phyloP scores from a whole-genome alignment of 2,113 vertebrate species.

The Empidonax alnorum region DNA sequence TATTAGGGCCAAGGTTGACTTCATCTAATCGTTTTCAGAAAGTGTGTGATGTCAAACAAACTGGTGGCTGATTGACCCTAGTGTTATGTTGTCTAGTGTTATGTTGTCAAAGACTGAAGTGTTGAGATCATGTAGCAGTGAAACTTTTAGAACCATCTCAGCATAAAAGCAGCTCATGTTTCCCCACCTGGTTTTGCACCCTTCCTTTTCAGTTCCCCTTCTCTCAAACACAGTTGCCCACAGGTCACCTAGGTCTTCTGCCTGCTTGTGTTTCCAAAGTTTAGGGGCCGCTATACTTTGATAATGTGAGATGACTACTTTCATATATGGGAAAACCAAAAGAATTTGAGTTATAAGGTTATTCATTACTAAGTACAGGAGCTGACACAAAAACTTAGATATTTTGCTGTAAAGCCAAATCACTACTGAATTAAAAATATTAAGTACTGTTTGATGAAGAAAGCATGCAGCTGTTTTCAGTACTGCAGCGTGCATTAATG shows the following conservation, averaged over 20 bases:
- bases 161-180: background rate
- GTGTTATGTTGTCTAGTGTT: background rate
- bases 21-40: background rate
- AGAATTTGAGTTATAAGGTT: background rate
- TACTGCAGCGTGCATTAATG: background rate
- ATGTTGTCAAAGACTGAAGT: background rate
- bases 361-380: background rate
- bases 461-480: background rate
- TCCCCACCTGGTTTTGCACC: background rate
- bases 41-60: background rate
- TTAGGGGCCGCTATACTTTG: background rate
- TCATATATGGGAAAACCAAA: background rate
- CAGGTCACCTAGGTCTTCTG: background rate
- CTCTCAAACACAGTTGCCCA: background rate
- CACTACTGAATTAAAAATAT: background rate
- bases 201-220: background rate
- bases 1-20: background rate
- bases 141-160: background rate
- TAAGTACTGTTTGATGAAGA: background rate
- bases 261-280: background rate
- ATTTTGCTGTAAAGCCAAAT: background rate
- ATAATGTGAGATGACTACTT: background rate
- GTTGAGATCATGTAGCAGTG: background rate
- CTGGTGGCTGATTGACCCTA: background rate
- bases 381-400: background rate